These are phyloP conservation scores for Coelinius sp. DNA, from an alignment of 2,888 invertebrate species.

Conservation along the genomic window DNA sequence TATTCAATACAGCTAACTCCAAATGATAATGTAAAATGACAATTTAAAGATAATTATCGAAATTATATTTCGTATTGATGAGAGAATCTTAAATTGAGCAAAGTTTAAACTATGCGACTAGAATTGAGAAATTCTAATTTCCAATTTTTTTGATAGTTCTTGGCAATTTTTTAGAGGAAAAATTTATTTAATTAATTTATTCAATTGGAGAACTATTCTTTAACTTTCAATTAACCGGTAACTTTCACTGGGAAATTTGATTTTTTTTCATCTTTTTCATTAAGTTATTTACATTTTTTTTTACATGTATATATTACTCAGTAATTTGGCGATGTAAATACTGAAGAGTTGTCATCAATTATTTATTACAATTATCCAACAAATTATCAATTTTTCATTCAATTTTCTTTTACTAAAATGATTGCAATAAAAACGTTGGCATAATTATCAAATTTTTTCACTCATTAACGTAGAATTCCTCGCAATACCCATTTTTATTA, in stretches of 20 bases:
- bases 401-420: neutral
- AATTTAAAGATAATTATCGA: neutral
- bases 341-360: slow-evolving; percentile 10
- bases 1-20: neutral
- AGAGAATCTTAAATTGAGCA: slow-evolving; percentile 7
- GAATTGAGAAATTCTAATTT: slow-evolving; percentile 5
- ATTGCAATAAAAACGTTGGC: neutral
- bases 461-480: slow-evolving; percentile 1
- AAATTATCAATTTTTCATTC: neutral
- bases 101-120: slow-evolving; percentile 15
- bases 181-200: neutral
- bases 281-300: slow-evolving; percentile 17
- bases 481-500: neutral
- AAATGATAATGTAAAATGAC: neutral
- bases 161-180: neutral
- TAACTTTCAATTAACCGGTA: neutral
- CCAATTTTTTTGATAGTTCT: neutral
- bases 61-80: neutral
- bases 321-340: slow-evolving; percentile 21
- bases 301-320: neutral
- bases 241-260: neutral
- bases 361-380: neutral
- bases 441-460: neutral
- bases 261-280: neutral
- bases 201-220: slow-evolving; percentile 2